These are phyloP conservation scores for Eupithecia vulgata DNA, from an alignment of 2,888 invertebrate genomes.

Conservation along the genomic window DNA sequence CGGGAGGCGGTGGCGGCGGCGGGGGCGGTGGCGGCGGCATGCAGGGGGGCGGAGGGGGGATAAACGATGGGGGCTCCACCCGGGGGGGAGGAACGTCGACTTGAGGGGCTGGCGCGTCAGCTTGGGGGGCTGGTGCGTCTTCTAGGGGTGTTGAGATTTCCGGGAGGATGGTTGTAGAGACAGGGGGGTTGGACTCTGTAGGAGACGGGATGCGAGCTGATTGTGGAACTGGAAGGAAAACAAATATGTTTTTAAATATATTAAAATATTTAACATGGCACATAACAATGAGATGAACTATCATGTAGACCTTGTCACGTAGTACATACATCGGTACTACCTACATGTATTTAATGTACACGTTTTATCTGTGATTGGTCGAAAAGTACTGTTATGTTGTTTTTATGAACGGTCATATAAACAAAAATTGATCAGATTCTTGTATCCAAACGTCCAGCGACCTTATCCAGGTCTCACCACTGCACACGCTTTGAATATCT, in stretches of 20 bases:
- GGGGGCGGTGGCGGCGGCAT: constrained; percentile 46
- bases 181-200: not conserved
- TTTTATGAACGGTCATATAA: too few species aligned
- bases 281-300: not conserved
- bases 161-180: not conserved
- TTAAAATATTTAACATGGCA: not conserved
- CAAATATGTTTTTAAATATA: not conserved
- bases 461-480: too few species aligned
- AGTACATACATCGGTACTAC: too few species aligned
- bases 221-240: not conserved
- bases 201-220: not conserved
- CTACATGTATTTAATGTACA: too few species aligned
- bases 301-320: too few species aligned
- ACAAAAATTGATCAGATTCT: too few species aligned
- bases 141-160: not conserved
- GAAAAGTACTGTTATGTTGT: too few species aligned
- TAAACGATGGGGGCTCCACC: not conserved
- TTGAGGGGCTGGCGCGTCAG: not conserved
- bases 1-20: constrained; percentile 63
- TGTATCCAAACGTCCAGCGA: too few species aligned
- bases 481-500: too few species aligned
- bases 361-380: too few species aligned
- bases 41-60: constrained; percentile 31
- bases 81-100: not conserved
- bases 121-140: not conserved